phyloP scores from a whole-genome alignment of 2,888 invertebrate species.

The Leptopterna dolabrata region DNA sequence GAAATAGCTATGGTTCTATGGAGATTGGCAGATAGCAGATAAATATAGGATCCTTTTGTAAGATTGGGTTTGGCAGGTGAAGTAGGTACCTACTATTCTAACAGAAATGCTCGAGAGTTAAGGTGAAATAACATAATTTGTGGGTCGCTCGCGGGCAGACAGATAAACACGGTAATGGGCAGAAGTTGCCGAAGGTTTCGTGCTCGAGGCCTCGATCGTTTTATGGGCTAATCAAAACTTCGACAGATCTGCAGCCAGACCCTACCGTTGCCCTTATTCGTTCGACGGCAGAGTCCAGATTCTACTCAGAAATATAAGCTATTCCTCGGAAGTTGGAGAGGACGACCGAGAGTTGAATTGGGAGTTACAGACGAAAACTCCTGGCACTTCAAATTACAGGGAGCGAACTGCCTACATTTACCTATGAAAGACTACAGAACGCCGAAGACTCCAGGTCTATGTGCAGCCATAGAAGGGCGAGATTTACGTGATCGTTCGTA shows the following conservation, averaged over 20 bases:
- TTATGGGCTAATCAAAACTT: conserved; percentile 38
- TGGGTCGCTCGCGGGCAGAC: not conserved
- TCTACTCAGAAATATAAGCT: not conserved
- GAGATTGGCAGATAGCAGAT: too few species aligned
- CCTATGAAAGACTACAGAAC: too few species aligned
- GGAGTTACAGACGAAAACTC: not conserved
- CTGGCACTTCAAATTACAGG: too few species aligned
- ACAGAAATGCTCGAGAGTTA: not conserved
- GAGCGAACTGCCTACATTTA: too few species aligned
- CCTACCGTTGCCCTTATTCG: not conserved
- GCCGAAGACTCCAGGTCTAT: too few species aligned
- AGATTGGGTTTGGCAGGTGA: too few species aligned
- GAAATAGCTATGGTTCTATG: too few species aligned
- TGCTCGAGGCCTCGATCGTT: not conserved
- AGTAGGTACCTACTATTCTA: too few species aligned
- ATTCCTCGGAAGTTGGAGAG: not conserved
- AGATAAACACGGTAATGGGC: not conserved
- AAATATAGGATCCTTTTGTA: too few species aligned
- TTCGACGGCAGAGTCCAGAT: not conserved
- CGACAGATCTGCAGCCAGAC: not conserved
- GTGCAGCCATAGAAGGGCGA: too few species aligned
- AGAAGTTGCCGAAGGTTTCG: not conserved
- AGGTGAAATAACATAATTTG: not conserved
- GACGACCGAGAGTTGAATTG: not conserved
- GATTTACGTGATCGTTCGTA: too few species aligned